Base-by-base conservation (phyloP, 2,113 vertebrate genomes). In the Turdus rufiventris region DNA sequence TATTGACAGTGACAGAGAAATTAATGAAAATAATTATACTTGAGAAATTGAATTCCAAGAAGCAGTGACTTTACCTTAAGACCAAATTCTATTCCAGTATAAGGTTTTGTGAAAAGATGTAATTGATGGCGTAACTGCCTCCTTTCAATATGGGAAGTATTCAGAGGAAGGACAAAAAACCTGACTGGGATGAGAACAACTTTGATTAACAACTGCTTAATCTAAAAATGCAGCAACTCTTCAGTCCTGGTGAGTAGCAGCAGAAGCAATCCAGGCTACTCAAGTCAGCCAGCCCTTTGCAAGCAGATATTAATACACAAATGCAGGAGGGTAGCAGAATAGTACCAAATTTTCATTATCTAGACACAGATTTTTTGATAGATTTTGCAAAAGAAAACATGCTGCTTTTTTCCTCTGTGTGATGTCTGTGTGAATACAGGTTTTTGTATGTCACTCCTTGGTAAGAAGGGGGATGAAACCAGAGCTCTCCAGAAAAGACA, bases 21-120 rank as follows among this genome's bases (percentile, higher is more conserved):
- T 94, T 94, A 84, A 87, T 88, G 78, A 78, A 76, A 81, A 84
- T 91, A 92, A 80, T 84, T 91, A 70, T 2, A 63, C 61, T 12
- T 67, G 50, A 95, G 81, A 56, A 92, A 95, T 45, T 81, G 60
- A 84, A 85, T 95, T 93, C 62, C 40, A 61, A 91, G 72, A 70
- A 93, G 74, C 68, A 72, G 63, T 38, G 53, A 51, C 54, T 84
- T 89, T 47, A 67, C 81, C 78, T 71, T 75, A 80, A 89, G 33
- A 92, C 36, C 65, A 86, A 72, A 58, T 71, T 73, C 75, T 74
- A 15, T 83, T 61, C 50, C 58, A 8, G 38, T 21, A n/a, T 57
- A 73, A 48, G 38, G 40, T 51, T 85, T 88, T 72, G 26, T 56
- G 18, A 80, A 94, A 83, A 40, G 20, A 40, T 56, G 10, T 42